Conservation (phyloP, 2,888 invertebrate genomes). For the Acronicta leporina region DNA sequence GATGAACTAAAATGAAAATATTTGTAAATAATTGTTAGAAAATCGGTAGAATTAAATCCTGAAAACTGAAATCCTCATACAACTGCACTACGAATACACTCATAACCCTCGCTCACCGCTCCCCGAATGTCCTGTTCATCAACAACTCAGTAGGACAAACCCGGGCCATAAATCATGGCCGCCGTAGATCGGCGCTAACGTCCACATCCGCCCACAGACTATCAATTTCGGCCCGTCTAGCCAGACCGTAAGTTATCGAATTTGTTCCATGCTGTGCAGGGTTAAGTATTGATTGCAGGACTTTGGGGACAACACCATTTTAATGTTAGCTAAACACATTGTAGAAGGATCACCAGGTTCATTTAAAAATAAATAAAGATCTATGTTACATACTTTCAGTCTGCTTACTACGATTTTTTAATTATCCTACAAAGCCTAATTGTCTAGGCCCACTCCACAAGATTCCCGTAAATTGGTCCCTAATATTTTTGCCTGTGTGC, state of each 20-base stretch:
- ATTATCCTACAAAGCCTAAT: no score
- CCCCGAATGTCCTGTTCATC: slow-evolving; percentile 46
- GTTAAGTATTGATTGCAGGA: slow-evolving; percentile 54
- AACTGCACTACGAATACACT: slow-evolving; percentile 12
- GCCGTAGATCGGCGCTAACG: slow-evolving; percentile 63
- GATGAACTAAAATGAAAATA: no score
- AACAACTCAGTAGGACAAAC: slow-evolving; percentile 53
- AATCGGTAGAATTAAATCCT: neutral
- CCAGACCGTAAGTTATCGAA: slow-evolving; percentile 68
- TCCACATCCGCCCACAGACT: slow-evolving; percentile 67
- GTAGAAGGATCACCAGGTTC: neutral
- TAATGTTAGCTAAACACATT: slow-evolving; percentile 14
- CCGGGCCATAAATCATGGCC: slow-evolving; percentile 61
- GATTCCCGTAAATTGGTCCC: no score
- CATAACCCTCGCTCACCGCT: slow-evolving; percentile 28
- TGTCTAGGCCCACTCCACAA: no score
- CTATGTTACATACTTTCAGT: no score
- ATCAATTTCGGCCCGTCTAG: slow-evolving; percentile 66
- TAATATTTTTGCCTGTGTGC: no score
- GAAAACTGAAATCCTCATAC: slow-evolving; percentile 10
- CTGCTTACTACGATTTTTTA: no score
- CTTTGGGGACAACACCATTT: slow-evolving; percentile 30
- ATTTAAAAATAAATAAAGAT: no score
- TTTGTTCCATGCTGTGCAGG: slow-evolving; percentile 57
- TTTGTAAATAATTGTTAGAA: no score